Evolutionary conservation across 2,113 vertebrate genomes (phyloP), one percentile per base, ranked within the genome.

Genomic region (Ardeotis arabs): DNA sequence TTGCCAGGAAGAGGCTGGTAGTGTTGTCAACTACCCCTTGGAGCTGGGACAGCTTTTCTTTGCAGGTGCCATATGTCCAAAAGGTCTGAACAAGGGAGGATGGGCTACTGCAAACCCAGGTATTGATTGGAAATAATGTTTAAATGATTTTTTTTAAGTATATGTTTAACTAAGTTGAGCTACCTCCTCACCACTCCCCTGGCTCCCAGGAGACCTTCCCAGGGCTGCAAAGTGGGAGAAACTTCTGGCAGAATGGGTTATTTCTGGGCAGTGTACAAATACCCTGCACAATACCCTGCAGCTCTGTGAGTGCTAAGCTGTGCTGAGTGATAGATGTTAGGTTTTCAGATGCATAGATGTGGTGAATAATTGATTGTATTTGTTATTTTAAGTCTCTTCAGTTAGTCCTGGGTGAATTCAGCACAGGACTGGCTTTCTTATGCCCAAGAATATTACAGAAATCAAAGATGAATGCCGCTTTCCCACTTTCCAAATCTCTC

Each of bases 311-410:
- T 49, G 19, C 47, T 84, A 24, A 73, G 37, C 31, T 67, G 16
- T 44, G 56, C 41, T 62, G 60, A 87, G 59, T 28, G 5, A 64
- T 39, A 69, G 59, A 86, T 74, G 27, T 24, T 27, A 64, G 35
- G 18, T 84, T 86, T 96, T 93, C 77, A 76, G 77, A 66, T 75
- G 76, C 84, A 56, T 9, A 79, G 64, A 60, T 68, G 39, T 49
- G 17, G 58, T 85, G 58, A 94, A 94, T 87, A 87, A 96, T 89
- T 94, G 69, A 95, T 88, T 66, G 22, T 33, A 72, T 12, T 70
- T 84, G 52, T 89, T 93, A 66, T 84, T 95, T 56, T 82, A 39
- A 14, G 39, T 67, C 31, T 81, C 44, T 87, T 72, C 35, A 12
- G 39, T 35, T 90, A 53, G 39, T 72, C 77, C 68, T 82, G 41